Percentiles rank a stretch among this genome's conserved stretches.
Conservation (phyloP, 2,797 vertebrate species). For the Hydrolagus colliei region DNA sequence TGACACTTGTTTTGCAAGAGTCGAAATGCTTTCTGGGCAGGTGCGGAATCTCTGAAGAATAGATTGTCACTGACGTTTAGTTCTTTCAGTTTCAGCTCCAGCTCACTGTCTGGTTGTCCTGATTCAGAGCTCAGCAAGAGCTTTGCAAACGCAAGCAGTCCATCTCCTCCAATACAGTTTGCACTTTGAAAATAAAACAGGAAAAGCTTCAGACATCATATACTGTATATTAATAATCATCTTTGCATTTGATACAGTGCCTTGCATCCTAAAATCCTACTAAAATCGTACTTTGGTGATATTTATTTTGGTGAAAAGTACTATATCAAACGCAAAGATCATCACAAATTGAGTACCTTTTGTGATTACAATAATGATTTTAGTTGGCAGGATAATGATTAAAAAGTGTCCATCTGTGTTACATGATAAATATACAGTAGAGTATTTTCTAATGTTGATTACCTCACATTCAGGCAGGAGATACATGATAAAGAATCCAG, state of each 20-base stretch:
- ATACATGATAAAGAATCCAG: conserved; percentile 64
- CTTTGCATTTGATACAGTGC: too few relatives aligned
- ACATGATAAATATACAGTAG: too few relatives aligned
- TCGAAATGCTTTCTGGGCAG: conserved; percentile 60
- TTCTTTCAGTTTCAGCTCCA: conserved; percentile 50
- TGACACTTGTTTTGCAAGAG: conserved; percentile 59
- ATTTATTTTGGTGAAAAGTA: too few relatives aligned
- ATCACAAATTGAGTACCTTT: too few relatives aligned
- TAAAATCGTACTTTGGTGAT: too few relatives aligned
- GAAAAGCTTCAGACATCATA: not conserved
- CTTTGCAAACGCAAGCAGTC: conserved; percentile 72
- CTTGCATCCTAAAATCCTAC: too few relatives aligned
- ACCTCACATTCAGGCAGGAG: conserved; percentile 77
- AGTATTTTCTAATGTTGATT: conserved; percentile 33
- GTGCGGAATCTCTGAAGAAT: conserved; percentile 67
- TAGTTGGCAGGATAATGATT: too few relatives aligned
- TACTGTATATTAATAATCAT: too few relatives aligned
- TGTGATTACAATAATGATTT: too few relatives aligned
- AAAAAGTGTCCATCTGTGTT: too few relatives aligned
- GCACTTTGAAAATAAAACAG: conserved; percentile 57
- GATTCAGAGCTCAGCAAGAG: not conserved
- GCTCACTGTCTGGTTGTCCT: conserved; percentile 39
- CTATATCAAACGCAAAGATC: too few relatives aligned
- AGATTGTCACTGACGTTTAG: conserved; percentile 77
- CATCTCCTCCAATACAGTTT: conserved; percentile 79